Base-by-base conservation (phyloP, 1,140 invertebrate genomes). In the Drosophila nigromelanica region DNA sequence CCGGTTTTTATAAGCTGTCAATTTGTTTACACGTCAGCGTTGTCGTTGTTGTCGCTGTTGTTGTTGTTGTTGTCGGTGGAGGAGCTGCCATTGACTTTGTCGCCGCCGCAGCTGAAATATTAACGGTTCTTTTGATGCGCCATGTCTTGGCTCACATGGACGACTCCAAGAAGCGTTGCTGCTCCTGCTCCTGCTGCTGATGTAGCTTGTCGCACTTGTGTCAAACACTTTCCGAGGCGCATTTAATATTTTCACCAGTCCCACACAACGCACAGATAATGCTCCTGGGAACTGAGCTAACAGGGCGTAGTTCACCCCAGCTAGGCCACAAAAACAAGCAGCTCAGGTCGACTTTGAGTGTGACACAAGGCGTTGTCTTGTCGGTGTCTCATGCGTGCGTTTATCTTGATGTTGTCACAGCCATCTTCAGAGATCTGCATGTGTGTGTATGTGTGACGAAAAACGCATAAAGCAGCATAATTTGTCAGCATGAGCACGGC, bases 1-100 rank as follows among this genome's bases (percentile, higher is more conserved):
- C 82, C 75, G 82, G 82, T 87, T 86, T 86, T 86, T 87, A 86
- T 86, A 86, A 86, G 82, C 82, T 86, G 82, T 86, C 82, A 86
- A 86, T 86, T 86, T 86, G 82, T 79, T 82, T 87, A 87, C 78
- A 80, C 78, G 61, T 73, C 58, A 47, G 40, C 51, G 4, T 62
- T 18, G 37, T 11, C 35, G 43, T 62, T 62, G 42, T 14, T 30
- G 39, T 30, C 15, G 42, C 5, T 21, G 45, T 24, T 58, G 35
- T 14, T 30, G 39, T 30, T 24, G 42, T 8, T 21, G 45, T 24
- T 58, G 35, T 48, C 30, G 63, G 40, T 52, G 35, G 48, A 50
- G 39, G 24, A 42, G 37, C 37, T 67, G 63, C 55, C 55, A 58
- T 58, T 58, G 55, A 78, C 81, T 85, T 85, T 86, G 80, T 71